phyloP scores from a whole-genome alignment of 2,113 vertebrate species.

The Bostrychus sinensis region DNA sequence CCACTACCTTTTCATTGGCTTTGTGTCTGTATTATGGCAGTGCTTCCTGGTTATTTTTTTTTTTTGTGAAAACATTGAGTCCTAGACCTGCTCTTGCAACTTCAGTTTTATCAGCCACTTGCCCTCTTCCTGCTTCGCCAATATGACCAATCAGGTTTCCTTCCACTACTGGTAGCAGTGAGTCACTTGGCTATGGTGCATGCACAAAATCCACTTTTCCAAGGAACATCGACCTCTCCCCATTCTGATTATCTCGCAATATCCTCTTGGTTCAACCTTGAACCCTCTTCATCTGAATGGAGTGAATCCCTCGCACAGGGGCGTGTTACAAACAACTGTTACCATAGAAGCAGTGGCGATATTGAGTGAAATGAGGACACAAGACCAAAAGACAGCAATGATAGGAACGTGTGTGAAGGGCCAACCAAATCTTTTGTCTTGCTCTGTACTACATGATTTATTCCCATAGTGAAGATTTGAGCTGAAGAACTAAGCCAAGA shows the following conservation, averaged over 20 bases:
- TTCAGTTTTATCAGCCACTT: slow-evolving; percentile 79
- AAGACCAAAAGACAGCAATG: slow-evolving; percentile 3
- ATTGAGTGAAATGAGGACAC: slow-evolving; percentile 27
- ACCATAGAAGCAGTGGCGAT: slow-evolving; percentile 20
- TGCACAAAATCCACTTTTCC: slow-evolving; percentile 68
- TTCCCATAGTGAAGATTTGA: slow-evolving; percentile 3
- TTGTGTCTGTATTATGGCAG: slow-evolving; percentile 65
- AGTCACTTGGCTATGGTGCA: slow-evolving; percentile 67
- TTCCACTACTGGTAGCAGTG: slow-evolving; percentile 67
- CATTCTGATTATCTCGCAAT: slow-evolving; percentile 68
- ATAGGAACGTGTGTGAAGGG: background rate
- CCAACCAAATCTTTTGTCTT: background rate
- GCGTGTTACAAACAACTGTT: slow-evolving; percentile 6
- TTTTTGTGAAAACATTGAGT: slow-evolving; percentile 49
- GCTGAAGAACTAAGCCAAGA: no score
- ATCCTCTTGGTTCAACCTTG: slow-evolving; percentile 68
- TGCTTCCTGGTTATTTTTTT: slow-evolving; percentile 70
- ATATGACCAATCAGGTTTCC: slow-evolving; percentile 75
- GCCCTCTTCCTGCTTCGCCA: slow-evolving; percentile 77
- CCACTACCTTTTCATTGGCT: slow-evolving; percentile 72
- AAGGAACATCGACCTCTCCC: slow-evolving; percentile 56
- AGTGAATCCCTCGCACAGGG: slow-evolving; percentile 39
- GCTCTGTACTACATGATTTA: slow-evolving; percentile 11
- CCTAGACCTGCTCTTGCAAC: slow-evolving; percentile 49
- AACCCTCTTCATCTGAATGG: slow-evolving; percentile 54